Evolutionary conservation across 2,113 vertebrate genomes (phyloP).

Genomic region (Paradisaea rubra): DNA sequence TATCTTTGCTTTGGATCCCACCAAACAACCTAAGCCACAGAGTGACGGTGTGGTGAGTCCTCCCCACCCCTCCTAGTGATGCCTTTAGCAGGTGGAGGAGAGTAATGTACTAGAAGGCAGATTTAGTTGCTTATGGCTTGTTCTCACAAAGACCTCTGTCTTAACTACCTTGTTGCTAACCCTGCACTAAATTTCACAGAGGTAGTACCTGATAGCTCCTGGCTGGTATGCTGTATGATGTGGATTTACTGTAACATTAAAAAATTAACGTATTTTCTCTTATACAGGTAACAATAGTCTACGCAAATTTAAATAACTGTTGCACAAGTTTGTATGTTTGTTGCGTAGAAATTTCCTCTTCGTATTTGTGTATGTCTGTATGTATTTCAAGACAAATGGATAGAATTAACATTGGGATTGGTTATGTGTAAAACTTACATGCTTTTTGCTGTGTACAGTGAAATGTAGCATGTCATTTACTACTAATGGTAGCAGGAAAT

Average conservation of each 20-base stretch:
- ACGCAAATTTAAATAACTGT: not conserved
- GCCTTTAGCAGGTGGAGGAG: constrained; percentile 75
- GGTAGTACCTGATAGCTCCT: constrained; percentile 34
- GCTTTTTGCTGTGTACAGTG: not conserved
- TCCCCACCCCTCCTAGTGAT: constrained; percentile 68
- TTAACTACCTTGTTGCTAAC: constrained; percentile 74
- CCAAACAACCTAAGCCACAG: constrained; percentile 88
- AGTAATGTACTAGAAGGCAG: constrained; percentile 63
- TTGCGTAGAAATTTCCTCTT: not conserved
- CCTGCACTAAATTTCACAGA: constrained; percentile 72
- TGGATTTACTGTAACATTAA: constrained; percentile 31
- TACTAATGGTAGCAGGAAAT: constrained; percentile 19
- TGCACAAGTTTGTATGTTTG: not conserved
- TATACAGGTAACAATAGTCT: not conserved
- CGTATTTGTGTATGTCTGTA: not conserved
- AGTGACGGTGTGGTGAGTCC: constrained; percentile 93
- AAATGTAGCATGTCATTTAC: not conserved
- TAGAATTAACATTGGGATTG: not conserved
- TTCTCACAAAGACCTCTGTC: constrained; percentile 77
- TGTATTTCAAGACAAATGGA: not conserved
- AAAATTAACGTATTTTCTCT: constrained; percentile 63
- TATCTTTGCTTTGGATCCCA: constrained; percentile 99
- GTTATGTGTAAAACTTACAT: not conserved
- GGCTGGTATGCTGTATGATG: constrained; percentile 65
- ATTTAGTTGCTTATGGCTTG: constrained; percentile 77